A percentile compares a stretch with the other conserved stretches of the same genome.
Evolutionary conservation across 1,140 invertebrate species (phyloP).

Genomic region (Acromyrmex charruanus): DNA sequence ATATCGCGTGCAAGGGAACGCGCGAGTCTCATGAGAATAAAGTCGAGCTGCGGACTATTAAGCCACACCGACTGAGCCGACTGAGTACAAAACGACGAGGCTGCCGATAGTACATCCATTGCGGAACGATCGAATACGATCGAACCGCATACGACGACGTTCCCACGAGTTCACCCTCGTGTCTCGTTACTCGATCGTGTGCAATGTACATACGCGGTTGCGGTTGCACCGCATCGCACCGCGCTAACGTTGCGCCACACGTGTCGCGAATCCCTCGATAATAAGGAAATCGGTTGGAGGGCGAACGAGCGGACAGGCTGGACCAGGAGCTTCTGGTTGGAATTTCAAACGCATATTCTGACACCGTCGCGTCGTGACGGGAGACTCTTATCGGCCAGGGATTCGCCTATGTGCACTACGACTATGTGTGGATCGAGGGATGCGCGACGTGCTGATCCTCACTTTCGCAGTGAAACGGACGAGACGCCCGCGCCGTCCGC

Average conservation of each 20-base stretch:
- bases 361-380: not conserved
- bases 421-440: not conserved
- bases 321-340: not conserved
- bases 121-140: slow-evolving; percentile 32
- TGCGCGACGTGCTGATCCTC: slow-evolving; percentile 20
- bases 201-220: slow-evolving; percentile 56
- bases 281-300: slow-evolving; percentile 54
- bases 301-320: not conserved
- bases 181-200: slow-evolving; percentile 43
- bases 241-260: slow-evolving; percentile 32
- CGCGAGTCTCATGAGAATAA: slow-evolving; percentile 54
- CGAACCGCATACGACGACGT: slow-evolving; percentile 58
- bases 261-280: slow-evolving; percentile 56
- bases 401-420: not conserved
- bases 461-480: not conserved
- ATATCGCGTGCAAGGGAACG: slow-evolving; percentile 52
- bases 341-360: slow-evolving; percentile 48
- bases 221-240: slow-evolving; percentile 37
- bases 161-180: slow-evolving; percentile 52
- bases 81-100: slow-evolving; percentile 41
- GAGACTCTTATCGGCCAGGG: slow-evolving; percentile 16
- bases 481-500: not conserved
- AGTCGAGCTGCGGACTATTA: slow-evolving; percentile 44
- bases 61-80: slow-evolving; percentile 14
- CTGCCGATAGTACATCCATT: slow-evolving; percentile 49